These are phyloP conservation scores for Pharmacophagus antenor DNA, from an alignment of 2,888 invertebrate genomes.

Conservation along the genomic window DNA sequence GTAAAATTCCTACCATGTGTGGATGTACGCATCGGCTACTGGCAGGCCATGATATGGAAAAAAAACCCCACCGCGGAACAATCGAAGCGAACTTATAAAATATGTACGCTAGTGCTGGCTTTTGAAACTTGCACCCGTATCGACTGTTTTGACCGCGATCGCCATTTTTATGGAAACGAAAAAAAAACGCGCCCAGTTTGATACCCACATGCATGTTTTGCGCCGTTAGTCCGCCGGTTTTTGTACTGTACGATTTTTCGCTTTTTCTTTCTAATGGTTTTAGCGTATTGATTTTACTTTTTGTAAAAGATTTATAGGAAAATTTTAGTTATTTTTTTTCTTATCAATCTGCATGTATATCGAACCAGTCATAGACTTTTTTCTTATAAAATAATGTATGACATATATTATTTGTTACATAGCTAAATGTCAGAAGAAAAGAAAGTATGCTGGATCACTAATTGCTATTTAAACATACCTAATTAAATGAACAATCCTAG, in stretches of 20 bases:
- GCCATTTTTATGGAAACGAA: conserved; percentile 56
- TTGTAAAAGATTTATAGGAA: not conserved
- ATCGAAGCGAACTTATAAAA: conserved; percentile 80
- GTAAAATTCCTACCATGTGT: conserved; percentile 59
- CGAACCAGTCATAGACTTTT: not conserved
- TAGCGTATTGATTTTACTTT: conserved; percentile 1
- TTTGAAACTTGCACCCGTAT: conserved; percentile 69
- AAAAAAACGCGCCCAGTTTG: conserved; percentile 38
- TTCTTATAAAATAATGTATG: no score
- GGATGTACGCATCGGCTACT: conserved; percentile 69
- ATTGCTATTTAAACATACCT: no score
- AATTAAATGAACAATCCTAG: no score
- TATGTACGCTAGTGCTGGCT: conserved; percentile 72
- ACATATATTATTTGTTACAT: no score
- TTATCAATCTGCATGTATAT: not conserved
- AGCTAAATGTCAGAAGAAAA: no score
- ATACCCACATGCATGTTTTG: conserved; percentile 30
- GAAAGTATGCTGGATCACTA: no score
- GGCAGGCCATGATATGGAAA: conserved; percentile 61
- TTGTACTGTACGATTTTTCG: conserved; percentile 33
- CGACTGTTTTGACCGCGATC: conserved; percentile 74
- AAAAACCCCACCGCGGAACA: conserved; percentile 70
- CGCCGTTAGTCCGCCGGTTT: conserved; percentile 32
- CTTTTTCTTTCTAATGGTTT: conserved; percentile 31
- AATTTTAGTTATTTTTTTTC: not conserved